A percentile compares a stretch with the other conserved stretches of the same genome.
phyloP scores from a whole-genome alignment of 2,797 vertebrate species.

The Mycteria americana region DNA sequence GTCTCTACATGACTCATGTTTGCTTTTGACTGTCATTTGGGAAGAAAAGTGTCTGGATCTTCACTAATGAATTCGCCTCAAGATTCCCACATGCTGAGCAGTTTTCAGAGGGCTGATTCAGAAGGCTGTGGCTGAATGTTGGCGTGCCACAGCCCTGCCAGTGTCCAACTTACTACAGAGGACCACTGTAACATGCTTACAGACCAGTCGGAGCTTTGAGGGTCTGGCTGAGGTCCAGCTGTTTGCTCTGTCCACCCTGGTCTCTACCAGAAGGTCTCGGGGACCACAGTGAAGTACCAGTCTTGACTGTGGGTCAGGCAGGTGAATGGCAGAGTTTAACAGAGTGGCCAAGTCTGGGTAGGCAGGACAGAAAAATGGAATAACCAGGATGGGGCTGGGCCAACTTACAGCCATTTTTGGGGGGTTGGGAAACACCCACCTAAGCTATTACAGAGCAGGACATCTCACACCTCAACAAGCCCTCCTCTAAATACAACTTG shows the following conservation, averaged over 20 bases:
- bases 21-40: not conserved
- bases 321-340: not conserved
- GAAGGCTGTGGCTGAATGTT: not conserved
- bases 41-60: not conserved
- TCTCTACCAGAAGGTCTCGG: not conserved
- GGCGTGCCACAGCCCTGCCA: not conserved
- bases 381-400: not conserved
- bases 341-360: not conserved
- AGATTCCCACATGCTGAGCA: not conserved
- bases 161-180: not conserved
- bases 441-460: not conserved
- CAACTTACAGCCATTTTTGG: not conserved
- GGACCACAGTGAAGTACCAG: not conserved
- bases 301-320: not conserved
- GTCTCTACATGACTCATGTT: not conserved
- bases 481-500: not conserved
- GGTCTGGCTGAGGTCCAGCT: not conserved
- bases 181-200: not conserved
- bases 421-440: not conserved
- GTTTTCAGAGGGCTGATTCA: not conserved
- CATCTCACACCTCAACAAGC: not conserved
- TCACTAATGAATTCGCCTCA: not conserved
- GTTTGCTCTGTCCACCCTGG: not conserved
- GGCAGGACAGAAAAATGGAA: not conserved
- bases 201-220: not conserved